Base-by-base conservation (phyloP, 2,113 vertebrate genomes). In the Poicephalus meyeri region DNA sequence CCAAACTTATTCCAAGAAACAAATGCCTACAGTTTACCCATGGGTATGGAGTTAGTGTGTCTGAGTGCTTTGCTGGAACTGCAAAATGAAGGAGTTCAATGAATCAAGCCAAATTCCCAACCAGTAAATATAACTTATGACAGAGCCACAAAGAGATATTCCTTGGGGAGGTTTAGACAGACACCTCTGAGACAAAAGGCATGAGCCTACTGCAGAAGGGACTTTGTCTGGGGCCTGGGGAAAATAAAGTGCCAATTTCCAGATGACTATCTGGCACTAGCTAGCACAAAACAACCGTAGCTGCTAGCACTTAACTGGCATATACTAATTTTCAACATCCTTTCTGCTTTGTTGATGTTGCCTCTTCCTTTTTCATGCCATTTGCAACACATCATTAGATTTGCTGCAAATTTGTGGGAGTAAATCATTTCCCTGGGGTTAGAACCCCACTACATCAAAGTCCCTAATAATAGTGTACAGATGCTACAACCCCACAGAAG, bases 381-480 rank as follows among this genome's bases (percentile, higher is more conserved):
- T 94, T 92, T 89, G 65, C 69, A 88, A 93, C 72, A 84, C 55
- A 82, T 71, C 53, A 58, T 73, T 76, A 88, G 86, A 88, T 24
- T 85, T 1, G 3, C 47, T 82, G 81, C 58, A 90, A 88, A 72
- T 80, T 31, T 92, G 86, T 82, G 83, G 80, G 80, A 11, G 13
- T 93, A 95, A 91, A 88, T 74, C 4, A 1, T 46, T 53, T 85
- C 96, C 77, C 93, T 80, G 77, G 91, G 91, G 96, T 96, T 56
- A 91, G 86, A 94, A 96, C 86, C 78, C 86, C 94, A 89, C 39
- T n/a, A 0, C 37, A 39, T n/a, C 21, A 1, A 70, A 79, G 41
- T 13, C 18, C 6, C n/a, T 42, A 65, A 15, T 29, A 39, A 47
- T 4, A 71, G 14, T 1, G 1, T 18, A 24, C 0, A 3, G 20